Base-by-base conservation (phyloP, 1,140 invertebrate genomes). In the Odontomachus brunneus region DNA sequence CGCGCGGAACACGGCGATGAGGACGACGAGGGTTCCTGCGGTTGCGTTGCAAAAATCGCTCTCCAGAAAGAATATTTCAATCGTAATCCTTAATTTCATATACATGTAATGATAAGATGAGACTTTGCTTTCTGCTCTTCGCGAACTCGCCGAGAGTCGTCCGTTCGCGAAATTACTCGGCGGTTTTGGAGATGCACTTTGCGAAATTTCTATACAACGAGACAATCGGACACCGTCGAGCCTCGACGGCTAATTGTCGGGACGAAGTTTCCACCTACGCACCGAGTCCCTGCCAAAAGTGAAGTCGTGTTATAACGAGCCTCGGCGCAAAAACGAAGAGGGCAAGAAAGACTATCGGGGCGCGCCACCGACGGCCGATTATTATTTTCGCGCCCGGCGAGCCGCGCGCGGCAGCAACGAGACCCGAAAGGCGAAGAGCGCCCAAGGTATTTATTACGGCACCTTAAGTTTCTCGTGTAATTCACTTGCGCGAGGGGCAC, bases 371-470 rank as follows among this genome's bases (percentile, higher is more conserved):
- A 73, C 33, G 71, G 22, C 33, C 71, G 72, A 75, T 75, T 75
- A 74, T 74, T 74, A 75, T 75, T 75, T 75, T 63, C 19, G 57
- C 57, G 57, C 24, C 72, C 38, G 24, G 62, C 38, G 24, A 49
- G 57, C 72, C 38, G 57, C 38, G 26, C 38, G 72, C n/a, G 38
- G 38, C 38, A 22, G 24, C 67, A 72, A 75, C 72, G n/a, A 62
- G 57, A 75, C 12, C 38, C 59, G 38, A 78, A 71, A 44, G 60
- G 38, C 38, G 12, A 51, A 48, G 29, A 57, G 33, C 19, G 29
- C 53, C 78, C 33, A 81, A 72, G 78, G 78, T 81, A 81, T 71
- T 81, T 81, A 72, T 81, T 81, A 81, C 51, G 38, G 55, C 33
- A 49, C 55, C 26, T 72, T 81, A 72, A 71, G 67, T 81, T 72